These are phyloP conservation scores for Odontesthes bonariensis DNA, from an alignment of 2,113 vertebrate species.

Conservation along the genomic window DNA sequence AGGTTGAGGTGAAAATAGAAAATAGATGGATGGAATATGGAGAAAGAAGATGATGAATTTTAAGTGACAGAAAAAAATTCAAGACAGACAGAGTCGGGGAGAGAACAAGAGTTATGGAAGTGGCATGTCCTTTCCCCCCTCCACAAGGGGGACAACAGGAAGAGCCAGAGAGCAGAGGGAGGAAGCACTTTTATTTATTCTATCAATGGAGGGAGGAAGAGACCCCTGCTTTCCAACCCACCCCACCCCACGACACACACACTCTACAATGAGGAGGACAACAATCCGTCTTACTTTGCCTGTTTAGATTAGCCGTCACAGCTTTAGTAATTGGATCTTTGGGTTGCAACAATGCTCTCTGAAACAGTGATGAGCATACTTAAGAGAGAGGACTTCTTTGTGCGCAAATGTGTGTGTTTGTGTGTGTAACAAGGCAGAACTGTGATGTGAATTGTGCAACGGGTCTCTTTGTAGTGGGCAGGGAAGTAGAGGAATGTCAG, in stretches of 20 bases:
- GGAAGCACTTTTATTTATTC: conserved; percentile 71
- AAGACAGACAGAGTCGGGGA: background rate
- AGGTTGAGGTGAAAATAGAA: background rate
- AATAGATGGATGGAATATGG: background rate
- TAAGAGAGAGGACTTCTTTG: conserved; percentile 31
- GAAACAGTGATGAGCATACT: conserved; percentile 16
- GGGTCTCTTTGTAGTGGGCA: conserved; percentile 71
- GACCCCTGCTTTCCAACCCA: conserved; percentile 41
- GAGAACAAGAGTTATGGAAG: conserved; percentile 25
- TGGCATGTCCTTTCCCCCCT: conserved; percentile 23
- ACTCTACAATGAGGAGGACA: conserved; percentile 21
- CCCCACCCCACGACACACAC: conserved; percentile 18
- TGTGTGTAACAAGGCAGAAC: conserved; percentile 45
- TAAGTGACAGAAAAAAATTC: background rate
- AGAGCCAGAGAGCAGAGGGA: conserved; percentile 49
- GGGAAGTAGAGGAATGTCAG: conserved; percentile 78
- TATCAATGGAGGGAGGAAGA: conserved; percentile 61
- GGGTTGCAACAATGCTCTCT: conserved; percentile 22
- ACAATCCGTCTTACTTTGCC: conserved; percentile 40
- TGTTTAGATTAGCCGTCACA: conserved; percentile 52
- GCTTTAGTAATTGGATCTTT: conserved; percentile 42
- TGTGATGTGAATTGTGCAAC: conserved; percentile 54
- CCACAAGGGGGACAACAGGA: conserved; percentile 59
- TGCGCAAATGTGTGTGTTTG: conserved; percentile 36
- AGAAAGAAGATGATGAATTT: background rate